A percentile compares a stretch with the other conserved stretches of the same genome.
These are phyloP conservation scores for Autographa gamma DNA, from an alignment of 2,888 invertebrate genomes.

Conservation along the genomic window DNA sequence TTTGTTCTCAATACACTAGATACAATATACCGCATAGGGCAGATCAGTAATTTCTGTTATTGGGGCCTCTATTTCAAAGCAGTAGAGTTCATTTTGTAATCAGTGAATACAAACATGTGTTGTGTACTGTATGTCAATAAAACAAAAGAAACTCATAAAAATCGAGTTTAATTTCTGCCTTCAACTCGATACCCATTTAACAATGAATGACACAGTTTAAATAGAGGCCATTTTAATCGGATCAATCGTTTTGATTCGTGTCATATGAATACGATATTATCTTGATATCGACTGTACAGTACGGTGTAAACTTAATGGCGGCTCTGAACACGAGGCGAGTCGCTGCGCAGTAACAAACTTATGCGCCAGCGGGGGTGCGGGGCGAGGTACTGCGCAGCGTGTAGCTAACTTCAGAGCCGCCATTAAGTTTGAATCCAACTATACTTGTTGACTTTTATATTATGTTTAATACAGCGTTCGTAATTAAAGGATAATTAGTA, in stretches of 20 bases:
- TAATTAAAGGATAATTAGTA: conserved; percentile 17
- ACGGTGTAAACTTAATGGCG: too few relatives aligned
- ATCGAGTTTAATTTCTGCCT: conserved; percentile 23
- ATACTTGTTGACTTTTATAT: conserved; percentile 40
- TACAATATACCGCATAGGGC: background rate
- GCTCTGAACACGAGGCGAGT: too few relatives aligned
- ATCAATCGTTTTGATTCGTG: conserved; percentile 44
- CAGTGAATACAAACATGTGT: background rate
- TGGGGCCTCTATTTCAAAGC: background rate
- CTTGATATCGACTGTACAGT: conserved; percentile 50
- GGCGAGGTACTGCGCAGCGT: too few relatives aligned
- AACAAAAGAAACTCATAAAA: conserved; percentile 38
- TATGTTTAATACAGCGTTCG: conserved; percentile 22
- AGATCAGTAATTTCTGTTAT: background rate
- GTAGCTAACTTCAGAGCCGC: too few relatives aligned
- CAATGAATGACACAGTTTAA: conserved; percentile 54
- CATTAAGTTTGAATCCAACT: too few relatives aligned
- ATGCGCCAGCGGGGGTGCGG: too few relatives aligned
- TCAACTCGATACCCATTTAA: conserved; percentile 39
- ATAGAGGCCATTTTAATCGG: conserved; percentile 53
- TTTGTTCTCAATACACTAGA: background rate
- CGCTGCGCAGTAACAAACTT: too few relatives aligned
- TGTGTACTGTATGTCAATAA: background rate
- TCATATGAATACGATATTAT: conserved; percentile 50
- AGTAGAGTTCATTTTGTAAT: background rate